phyloP scores from a whole-genome alignment of 2,797 vertebrate species.

The Cryptoprocta ferox region DNA sequence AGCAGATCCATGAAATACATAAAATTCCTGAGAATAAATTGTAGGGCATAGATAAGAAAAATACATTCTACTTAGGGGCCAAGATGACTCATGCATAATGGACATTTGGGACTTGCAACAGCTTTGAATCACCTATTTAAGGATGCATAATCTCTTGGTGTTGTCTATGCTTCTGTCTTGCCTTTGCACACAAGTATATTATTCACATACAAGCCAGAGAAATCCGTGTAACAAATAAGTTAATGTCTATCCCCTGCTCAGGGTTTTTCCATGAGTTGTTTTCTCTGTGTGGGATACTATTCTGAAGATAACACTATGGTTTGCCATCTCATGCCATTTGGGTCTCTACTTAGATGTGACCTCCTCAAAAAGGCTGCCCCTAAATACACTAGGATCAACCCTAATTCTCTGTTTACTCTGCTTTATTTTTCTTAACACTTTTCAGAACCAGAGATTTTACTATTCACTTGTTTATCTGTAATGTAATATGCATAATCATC shows the following conservation, averaged over 20 bases:
- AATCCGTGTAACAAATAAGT: background rate
- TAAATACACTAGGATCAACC: background rate
- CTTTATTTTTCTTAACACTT: background rate
- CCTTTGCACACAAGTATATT: background rate
- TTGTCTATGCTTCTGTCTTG: background rate
- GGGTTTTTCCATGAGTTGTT: background rate
- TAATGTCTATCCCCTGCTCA: background rate
- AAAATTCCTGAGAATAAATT: conserved; percentile 24
- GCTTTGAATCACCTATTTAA: conserved; percentile 22
- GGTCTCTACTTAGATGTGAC: background rate
- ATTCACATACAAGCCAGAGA: background rate
- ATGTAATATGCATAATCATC: background rate
- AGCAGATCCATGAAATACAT: background rate
- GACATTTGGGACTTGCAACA: background rate
- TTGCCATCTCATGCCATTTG: background rate
- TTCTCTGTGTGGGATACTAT: background rate
- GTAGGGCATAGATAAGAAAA: background rate
- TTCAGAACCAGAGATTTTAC: background rate
- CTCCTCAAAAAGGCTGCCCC: background rate
- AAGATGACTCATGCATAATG: background rate
- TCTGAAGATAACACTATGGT: background rate
- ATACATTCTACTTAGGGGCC: background rate
- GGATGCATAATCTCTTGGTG: background rate
- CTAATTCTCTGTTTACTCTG: background rate
- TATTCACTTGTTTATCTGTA: background rate